Evolutionary conservation across 2,113 vertebrate species (phyloP).

Genomic region (Laticauda colubrina): DNA sequence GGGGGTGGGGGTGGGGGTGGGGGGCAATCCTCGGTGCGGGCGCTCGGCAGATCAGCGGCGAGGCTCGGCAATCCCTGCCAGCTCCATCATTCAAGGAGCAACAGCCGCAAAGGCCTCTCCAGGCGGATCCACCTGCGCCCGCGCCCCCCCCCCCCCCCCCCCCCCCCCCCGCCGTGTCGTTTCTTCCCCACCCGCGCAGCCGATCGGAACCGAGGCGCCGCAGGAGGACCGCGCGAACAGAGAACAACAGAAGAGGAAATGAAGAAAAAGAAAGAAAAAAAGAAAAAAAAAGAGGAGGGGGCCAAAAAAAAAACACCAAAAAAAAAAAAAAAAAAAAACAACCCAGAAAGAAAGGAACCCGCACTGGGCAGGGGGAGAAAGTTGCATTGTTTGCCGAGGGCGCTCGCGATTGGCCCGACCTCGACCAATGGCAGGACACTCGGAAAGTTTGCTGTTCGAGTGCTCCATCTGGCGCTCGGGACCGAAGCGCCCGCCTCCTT

Average conservation of each 20-base stretch:
- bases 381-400: constrained; percentile 20
- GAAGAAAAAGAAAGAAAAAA: no score
- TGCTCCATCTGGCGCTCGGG: constrained; percentile 14
- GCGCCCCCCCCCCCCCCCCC: background rate
- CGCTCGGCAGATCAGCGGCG: background rate
- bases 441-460: background rate
- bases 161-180: background rate
- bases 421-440: background rate
- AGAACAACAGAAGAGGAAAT: background rate
- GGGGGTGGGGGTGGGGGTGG: no score
- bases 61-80: background rate
- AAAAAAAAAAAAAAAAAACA: no score
- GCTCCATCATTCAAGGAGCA: background rate
- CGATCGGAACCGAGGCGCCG: constrained; percentile 3
- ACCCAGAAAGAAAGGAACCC: constrained; percentile 4
- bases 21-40: background rate
- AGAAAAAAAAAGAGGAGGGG: no score
- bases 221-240: constrained; percentile 29
- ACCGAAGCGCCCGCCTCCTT: no score
- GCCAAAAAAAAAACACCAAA: no score
- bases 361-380: background rate
- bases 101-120: background rate
- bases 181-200: background rate
- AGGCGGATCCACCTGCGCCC: constrained; percentile 39
- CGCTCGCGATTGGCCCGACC: constrained; percentile 10